Conservation (phyloP, 2,888 invertebrate species). For the Arge pagana region DNA sequence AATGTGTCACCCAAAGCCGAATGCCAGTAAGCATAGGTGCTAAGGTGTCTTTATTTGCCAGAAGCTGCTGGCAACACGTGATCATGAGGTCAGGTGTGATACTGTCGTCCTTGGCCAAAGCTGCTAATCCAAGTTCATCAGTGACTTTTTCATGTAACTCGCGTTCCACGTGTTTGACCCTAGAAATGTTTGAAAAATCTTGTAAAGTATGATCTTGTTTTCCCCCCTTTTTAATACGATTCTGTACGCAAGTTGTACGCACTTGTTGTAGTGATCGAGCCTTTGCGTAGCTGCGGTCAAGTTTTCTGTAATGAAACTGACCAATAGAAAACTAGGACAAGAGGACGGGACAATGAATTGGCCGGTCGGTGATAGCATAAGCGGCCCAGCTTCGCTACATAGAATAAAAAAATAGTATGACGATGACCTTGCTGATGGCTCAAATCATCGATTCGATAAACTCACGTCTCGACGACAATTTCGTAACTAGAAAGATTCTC, state of each 20-base stretch:
- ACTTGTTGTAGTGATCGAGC: conserved; percentile 78
- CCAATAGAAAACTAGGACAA: conserved; percentile 83
- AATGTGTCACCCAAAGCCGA: conserved; percentile 82
- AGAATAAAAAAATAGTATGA: too few relatives aligned
- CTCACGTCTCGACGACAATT: conserved; percentile 88
- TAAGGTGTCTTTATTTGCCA: conserved; percentile 61
- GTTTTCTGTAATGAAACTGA: conserved; percentile 81
- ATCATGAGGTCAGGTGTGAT: conserved; percentile 91
- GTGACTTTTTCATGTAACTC: conserved; percentile 72
- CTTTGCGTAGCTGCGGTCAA: conserved; percentile 75
- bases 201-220: too few relatives aligned
- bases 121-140: conserved; percentile 69
- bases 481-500: conserved; percentile 74
- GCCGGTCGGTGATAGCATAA: conserved; percentile 92
- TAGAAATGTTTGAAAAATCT: conserved; percentile 49
- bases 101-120: conserved; percentile 87
- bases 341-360: conserved; percentile 92
- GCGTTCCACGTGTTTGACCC: conserved; percentile 81
- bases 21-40: conserved; percentile 65
- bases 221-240: background rate
- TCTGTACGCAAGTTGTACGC: conserved; percentile 36
- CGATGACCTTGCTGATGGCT: background rate
- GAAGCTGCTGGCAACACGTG: conserved; percentile 74
- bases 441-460: conserved; percentile 35
- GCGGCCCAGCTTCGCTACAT: conserved; percentile 88